These are phyloP conservation scores for Caenorhabditis japonica DNA, from an alignment of 2,888 invertebrate species.

Conservation along the genomic window DNA sequence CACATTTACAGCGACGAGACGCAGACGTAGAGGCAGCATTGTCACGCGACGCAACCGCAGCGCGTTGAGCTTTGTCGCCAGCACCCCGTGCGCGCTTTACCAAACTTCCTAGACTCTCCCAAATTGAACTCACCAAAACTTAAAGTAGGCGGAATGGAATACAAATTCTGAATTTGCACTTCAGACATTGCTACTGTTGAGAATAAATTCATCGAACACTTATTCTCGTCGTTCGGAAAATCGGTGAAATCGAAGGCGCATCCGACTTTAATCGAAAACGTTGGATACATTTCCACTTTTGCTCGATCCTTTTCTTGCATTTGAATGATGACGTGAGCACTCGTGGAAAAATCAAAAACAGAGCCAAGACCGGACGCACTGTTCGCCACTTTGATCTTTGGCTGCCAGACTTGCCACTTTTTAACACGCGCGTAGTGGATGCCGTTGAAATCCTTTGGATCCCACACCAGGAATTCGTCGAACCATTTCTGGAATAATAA, in stretches of 20 bases:
- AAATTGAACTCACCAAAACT: conserved; percentile 49
- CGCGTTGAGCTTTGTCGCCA: too few relatives aligned
- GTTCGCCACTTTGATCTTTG: conserved; percentile 71
- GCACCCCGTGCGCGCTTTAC: too few relatives aligned
- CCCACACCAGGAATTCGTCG: conserved; percentile 74
- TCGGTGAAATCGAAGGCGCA: conserved; percentile 71
- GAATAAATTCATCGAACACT: conserved; percentile 49
- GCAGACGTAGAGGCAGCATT: too few relatives aligned
- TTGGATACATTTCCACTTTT: conserved; percentile 70
- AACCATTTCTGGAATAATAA: conserved; percentile 61
- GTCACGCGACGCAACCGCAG: too few relatives aligned
- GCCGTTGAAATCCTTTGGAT: conserved; percentile 70
- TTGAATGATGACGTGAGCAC: conserved; percentile 59
- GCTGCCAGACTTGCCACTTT: conserved; percentile 75
- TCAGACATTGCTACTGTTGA: conserved; percentile 45
- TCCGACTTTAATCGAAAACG: conserved; percentile 71
- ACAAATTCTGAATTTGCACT: conserved; percentile 46
- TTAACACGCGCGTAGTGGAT: conserved; percentile 66
- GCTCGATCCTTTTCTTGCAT: conserved; percentile 48
- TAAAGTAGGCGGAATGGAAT: conserved; percentile 39
- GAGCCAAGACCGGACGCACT: conserved; percentile 69
- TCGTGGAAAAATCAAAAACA: conserved; percentile 63
- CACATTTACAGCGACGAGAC: too few relatives aligned
- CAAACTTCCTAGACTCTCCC: too few relatives aligned
- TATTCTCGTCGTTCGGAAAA: conserved; percentile 59